Percentiles rank a stretch among this genome's conserved stretches.
These are phyloP conservation scores for Dendroctonus ponderosae DNA, from an alignment of 1,140 invertebrate genomes.

Conservation along the genomic window DNA sequence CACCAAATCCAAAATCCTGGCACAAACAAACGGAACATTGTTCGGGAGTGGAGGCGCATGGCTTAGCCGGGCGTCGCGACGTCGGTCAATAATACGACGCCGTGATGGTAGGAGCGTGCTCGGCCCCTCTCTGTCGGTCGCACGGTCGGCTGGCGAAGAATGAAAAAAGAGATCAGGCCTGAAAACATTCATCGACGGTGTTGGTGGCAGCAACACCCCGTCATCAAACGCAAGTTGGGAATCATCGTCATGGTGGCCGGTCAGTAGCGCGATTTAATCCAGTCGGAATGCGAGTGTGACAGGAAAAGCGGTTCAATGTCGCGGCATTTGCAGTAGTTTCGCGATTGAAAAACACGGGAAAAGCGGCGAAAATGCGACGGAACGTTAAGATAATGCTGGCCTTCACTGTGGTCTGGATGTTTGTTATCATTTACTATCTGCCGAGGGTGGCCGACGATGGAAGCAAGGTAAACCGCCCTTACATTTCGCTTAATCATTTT, in stretches of 20 bases:
- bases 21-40: background rate
- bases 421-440: constrained; percentile 55
- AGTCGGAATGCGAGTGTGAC: constrained; percentile 20
- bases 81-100: constrained; percentile 30
- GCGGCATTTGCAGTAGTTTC: constrained; percentile 10
- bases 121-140: constrained; percentile 12
- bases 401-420: constrained; percentile 55
- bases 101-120: constrained; percentile 9
- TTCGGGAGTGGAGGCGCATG: constrained; percentile 9
- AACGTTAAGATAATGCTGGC: constrained; percentile 54
- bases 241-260: constrained; percentile 10
- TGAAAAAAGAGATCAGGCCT: constrained; percentile 10
- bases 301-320: constrained; percentile 15
- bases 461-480: constrained; percentile 20
- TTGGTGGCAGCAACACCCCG: constrained; percentile 10
- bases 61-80: constrained; percentile 1
- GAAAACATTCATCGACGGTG: constrained; percentile 1
- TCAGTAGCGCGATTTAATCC: constrained; percentile 15
- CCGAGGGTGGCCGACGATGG: constrained; percentile 23
- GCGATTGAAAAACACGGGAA: background rate
- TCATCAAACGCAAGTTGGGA: constrained; percentile 6
- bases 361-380: constrained; percentile 48
- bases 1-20: background rate
- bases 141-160: background rate
- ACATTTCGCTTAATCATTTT: background rate